phyloP scores from a whole-genome alignment of 2,888 invertebrate genomes.

The Lysandra bellargus region DNA sequence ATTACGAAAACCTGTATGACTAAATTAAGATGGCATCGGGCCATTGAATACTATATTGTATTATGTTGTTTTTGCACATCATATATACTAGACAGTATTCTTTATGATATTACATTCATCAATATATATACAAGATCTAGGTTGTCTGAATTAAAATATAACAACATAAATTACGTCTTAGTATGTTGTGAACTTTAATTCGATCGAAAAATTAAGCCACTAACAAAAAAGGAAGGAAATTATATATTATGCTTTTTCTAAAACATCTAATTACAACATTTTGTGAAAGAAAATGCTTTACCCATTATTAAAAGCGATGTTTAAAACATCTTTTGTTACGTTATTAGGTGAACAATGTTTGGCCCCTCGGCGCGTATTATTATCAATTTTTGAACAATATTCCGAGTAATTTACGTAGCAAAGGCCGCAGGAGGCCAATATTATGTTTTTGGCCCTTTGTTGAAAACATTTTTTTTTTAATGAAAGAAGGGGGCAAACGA shows the following conservation, averaged over 20 bases:
- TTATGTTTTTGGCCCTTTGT: neutral
- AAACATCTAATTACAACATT: neutral
- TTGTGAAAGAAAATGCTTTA: neutral
- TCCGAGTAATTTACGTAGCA: neutral
- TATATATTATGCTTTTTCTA: neutral
- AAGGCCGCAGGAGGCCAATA: neutral
- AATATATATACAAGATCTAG: neutral
- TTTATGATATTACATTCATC: neutral
- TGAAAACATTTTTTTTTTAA: neutral
- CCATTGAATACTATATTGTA: neutral
- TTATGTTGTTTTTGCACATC: slow-evolving; percentile 13
- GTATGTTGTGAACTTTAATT: too few relatives aligned
- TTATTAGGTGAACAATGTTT: neutral
- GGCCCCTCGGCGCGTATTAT: neutral
- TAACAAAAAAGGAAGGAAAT: neutral
- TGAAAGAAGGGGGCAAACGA: too few relatives aligned
- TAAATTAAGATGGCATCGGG: neutral
- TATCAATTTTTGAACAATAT: neutral
- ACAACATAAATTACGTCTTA: too few relatives aligned
- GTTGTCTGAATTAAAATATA: too few relatives aligned
- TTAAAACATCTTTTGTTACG: slow-evolving; percentile 1
- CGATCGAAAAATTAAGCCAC: neutral
- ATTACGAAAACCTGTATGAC: neutral
- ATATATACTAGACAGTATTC: neutral
- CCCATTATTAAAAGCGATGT: neutral